Conservation (phyloP, 1,140 invertebrate genomes). For the Orchesella cincta region DNA sequence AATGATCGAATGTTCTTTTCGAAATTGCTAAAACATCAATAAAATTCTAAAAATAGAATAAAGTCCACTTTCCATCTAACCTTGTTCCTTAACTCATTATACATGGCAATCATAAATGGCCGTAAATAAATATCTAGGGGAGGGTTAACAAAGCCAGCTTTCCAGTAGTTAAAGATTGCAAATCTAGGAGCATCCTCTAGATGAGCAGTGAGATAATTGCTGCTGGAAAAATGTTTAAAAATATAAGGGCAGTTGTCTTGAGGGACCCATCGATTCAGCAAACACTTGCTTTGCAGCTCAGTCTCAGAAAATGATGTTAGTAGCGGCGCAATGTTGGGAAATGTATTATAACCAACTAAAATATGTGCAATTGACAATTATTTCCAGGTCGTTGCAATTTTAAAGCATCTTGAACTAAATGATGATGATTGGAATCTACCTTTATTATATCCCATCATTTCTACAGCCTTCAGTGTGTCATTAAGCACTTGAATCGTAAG, state of each 20-base stretch:
- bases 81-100: neutral
- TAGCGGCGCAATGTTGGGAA: conserved; percentile 40
- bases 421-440: no score
- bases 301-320: conserved; percentile 32
- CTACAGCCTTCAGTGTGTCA: conserved; percentile 34
- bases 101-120: conserved; percentile 52
- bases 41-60: no score
- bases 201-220: conserved; percentile 41
- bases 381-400: no score
- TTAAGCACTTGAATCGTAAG: conserved; percentile 35
- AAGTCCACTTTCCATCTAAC: no score
- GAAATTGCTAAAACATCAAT: no score
- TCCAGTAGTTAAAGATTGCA: conserved; percentile 56
- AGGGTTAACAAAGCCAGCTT: conserved; percentile 54
- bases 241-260: conserved; percentile 45
- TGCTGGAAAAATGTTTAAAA: conserved; percentile 39
- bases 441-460: conserved; percentile 49
- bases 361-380: neutral
- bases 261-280: neutral
- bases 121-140: conserved; percentile 57
- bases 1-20: no score
- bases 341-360: conserved; percentile 46
- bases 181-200: conserved; percentile 50
- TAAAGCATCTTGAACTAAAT: no score
- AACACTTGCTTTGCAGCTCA: neutral